Evolutionary conservation across 2,113 vertebrate genomes (phyloP), one percentile per base, ranked within the genome.

Genomic region (Apodemus sylvaticus): DNA sequence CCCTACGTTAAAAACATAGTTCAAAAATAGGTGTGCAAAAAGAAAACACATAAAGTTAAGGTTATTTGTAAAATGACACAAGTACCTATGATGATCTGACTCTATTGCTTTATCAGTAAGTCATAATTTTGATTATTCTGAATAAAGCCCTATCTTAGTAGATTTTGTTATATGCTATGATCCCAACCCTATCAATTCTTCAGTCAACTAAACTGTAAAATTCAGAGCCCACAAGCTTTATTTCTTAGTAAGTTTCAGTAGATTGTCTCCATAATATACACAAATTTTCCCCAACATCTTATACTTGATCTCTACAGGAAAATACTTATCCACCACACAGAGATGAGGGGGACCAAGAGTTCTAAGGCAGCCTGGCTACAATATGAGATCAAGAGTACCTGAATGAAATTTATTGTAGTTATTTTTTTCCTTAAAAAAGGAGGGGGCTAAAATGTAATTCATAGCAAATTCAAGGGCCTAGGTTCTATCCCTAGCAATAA

Each of bases 91-190:
- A 62, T 26, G 12, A 62, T 26, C 31, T 89, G 22, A 64, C 64
- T 58, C 83, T 93, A 96, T 19, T 71, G 58, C 22, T 24, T 96
- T 71, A 87, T 53, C 34, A 74, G 16, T 10, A 86, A 26, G 81
- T 93, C 45, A 78, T 4, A 2, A 34, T 71, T 96, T 87, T 96
- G 36, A 93, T 48, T 78, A 85, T 45, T 62, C 68, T 85, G 16
- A 96, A 85, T 83, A 93, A 87, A 93, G 90, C 78, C 36, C 92
- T 60, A 82, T 60, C n/a, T 83, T 83, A 26, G 2, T 17, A 42
- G 70, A 29, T 66, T 88, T 70, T 85, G 31, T 90, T 88, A 94
- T 51, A 26, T 81, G 22, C 34, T 95, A 76, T 62, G 20, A 70
- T 91, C 16, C 10, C 83, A 86, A 66, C 16, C n/a, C 13, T 71